Evolutionary conservation across 2,888 invertebrate genomes (phyloP).

Genomic region (Macaria liturata): DNA sequence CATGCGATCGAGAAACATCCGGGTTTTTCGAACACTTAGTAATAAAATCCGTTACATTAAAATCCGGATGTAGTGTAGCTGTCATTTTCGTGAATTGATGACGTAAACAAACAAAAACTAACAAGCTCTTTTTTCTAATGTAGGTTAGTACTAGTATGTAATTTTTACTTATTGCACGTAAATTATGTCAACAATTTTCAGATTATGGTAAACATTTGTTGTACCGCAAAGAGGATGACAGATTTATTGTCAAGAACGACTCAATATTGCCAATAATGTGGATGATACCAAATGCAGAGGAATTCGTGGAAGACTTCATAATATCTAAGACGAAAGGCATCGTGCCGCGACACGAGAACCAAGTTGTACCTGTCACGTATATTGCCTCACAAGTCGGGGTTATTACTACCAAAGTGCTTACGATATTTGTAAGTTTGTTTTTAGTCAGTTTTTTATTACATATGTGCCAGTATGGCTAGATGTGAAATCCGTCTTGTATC

Average conservation of each 20-base stretch:
- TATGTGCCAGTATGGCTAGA: too few species aligned
- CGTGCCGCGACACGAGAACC: conserved; percentile 67
- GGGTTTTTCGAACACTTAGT: too few species aligned
- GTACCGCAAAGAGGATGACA: conserved; percentile 72
- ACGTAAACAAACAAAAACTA: too few species aligned
- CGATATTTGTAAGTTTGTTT: conserved; percentile 66
- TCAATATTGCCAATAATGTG: conserved; percentile 82
- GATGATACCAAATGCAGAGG: conserved; percentile 71
- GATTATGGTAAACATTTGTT: conserved; percentile 82
- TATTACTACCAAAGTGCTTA: conserved; percentile 61
- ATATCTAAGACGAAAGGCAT: conserved; percentile 68
- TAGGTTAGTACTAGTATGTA: too few species aligned
- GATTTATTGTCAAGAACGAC: conserved; percentile 80
- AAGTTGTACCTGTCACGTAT: conserved; percentile 76
- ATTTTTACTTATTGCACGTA: background rate
- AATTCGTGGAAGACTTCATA: conserved; percentile 72
- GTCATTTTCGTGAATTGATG: too few species aligned
- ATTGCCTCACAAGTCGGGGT: conserved; percentile 71
- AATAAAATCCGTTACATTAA: too few species aligned
- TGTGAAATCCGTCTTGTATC: too few species aligned
- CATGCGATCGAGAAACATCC: too few species aligned
- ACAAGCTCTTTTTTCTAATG: too few species aligned
- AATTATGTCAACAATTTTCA: conserved; percentile 36
- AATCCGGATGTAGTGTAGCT: too few species aligned
- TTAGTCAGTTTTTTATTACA: background rate